phyloP scores from a whole-genome alignment of 2,797 vertebrate genomes.

The Sylvia borin region DNA sequence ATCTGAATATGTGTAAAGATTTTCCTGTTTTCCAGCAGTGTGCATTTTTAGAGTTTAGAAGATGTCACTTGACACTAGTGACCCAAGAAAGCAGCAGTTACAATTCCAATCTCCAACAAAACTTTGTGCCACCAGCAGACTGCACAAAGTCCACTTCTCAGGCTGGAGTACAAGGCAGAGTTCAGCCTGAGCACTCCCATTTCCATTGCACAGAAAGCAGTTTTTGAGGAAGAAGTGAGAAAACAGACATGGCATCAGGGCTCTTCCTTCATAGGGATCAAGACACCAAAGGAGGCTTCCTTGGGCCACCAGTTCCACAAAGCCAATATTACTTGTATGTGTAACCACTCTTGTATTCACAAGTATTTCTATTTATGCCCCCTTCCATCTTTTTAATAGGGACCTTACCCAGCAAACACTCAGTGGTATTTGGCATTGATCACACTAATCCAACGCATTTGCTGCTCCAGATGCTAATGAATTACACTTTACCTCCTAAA shows the following conservation, averaged over 20 bases:
- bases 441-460: not conserved
- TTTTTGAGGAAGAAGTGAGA: not conserved
- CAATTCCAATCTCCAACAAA: not conserved
- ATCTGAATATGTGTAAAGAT: not conserved
- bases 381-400: not conserved
- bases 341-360: not conserved
- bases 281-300: not conserved
- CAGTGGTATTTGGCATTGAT: not conserved
- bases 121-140: not conserved
- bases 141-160: not conserved
- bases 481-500: not conserved
- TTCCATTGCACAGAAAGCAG: not conserved
- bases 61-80: not conserved
- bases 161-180: not conserved
- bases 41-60: not conserved
- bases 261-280: not conserved
- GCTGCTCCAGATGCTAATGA: not conserved
- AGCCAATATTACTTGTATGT: not conserved
- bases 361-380: not conserved
- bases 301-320: not conserved
- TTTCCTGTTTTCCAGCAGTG: not conserved
- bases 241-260: not conserved
- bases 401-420: not conserved
- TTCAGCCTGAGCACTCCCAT: not conserved
- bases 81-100: not conserved